Percentiles rank a stretch among this genome's conserved stretches.
These are phyloP conservation scores for Philypnodon macrostomus DNA, from an alignment of 2,797 vertebrate species.

Conservation along the genomic window DNA sequence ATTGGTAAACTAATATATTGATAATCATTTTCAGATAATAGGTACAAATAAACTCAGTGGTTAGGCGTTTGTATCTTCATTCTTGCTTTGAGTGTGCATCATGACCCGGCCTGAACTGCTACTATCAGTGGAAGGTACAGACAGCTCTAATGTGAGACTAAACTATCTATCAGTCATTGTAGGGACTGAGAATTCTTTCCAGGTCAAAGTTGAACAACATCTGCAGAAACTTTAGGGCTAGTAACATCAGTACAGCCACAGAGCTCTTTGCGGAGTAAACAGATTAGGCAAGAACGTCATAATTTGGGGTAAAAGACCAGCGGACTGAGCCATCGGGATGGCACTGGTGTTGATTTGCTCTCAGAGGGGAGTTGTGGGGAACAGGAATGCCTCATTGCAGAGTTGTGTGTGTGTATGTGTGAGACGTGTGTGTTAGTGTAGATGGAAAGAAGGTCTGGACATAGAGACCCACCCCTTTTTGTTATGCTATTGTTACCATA, in stretches of 20 bases:
- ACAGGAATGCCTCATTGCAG: too few species aligned
- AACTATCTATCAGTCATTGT: not conserved
- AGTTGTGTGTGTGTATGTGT: too few species aligned
- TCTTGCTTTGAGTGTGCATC: too few species aligned
- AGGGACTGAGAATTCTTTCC: not conserved
- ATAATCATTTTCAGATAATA: not conserved
- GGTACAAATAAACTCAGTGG: too few species aligned
- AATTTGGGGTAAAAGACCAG: constrained; percentile 18
- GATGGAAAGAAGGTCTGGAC: constrained; percentile 29
- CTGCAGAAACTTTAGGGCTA: not conserved
- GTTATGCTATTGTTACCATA: constrained; percentile 61
- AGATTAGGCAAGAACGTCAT: constrained; percentile 7
- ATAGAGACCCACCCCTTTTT: constrained; percentile 60
- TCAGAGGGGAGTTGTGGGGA: constrained; percentile 38
- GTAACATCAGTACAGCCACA: constrained; percentile 19
- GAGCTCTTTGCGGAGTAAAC: constrained; percentile 26
- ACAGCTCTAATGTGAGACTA: not conserved
- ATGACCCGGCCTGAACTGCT: constrained; percentile 36
- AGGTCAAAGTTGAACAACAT: constrained; percentile 3
- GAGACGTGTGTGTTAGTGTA: constrained; percentile 25
- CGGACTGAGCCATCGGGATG: constrained; percentile 18
- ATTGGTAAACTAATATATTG: too few species aligned
- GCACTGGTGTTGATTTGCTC: constrained; percentile 30
- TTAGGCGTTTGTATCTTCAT: too few species aligned
- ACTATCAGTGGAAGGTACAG: constrained; percentile 34